Percentiles rank a stretch among this genome's conserved stretches.
Conservation (phyloP, 1,140 invertebrate genomes). For the Drosophila ficusphila region DNA sequence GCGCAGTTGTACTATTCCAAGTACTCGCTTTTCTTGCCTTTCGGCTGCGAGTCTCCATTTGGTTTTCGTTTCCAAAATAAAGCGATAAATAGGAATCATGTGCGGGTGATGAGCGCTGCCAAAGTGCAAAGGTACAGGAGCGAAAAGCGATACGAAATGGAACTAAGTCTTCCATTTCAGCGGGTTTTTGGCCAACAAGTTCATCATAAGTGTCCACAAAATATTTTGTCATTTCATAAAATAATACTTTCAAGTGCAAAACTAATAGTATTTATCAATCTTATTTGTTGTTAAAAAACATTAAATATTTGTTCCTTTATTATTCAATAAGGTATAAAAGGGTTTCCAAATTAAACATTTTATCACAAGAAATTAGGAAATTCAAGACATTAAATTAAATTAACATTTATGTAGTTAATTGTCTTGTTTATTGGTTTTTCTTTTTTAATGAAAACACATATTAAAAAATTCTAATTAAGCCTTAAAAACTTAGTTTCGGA, state of each 20-base stretch:
- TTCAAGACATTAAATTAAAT: too few relatives aligned
- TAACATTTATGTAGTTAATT: neutral
- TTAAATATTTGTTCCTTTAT: too few relatives aligned
- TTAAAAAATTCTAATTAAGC: neutral
- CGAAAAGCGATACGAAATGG: neutral
- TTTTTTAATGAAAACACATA: neutral
- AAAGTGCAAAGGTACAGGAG: neutral
- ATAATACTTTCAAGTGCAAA: too few relatives aligned
- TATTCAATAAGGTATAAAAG: too few relatives aligned
- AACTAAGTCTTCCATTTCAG: too few relatives aligned
- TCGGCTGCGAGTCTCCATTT: slow-evolving; percentile 6
- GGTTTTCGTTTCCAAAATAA: slow-evolving; percentile 18
- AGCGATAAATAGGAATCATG: neutral
- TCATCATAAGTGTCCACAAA: too few relatives aligned
- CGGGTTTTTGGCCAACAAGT: too few relatives aligned
- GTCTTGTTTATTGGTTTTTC: neutral
- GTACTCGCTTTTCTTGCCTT: slow-evolving; percentile 5
- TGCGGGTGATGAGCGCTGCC: neutral
- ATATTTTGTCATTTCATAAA: too few relatives aligned
- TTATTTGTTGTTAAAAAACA: too few relatives aligned
- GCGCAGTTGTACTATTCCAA: slow-evolving; percentile 14
- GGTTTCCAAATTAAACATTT: too few relatives aligned
- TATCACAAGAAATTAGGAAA: too few relatives aligned
- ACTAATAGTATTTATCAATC: too few relatives aligned
- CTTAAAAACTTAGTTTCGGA: neutral